Conservation (phyloP, 1,140 invertebrate species). For the Rhynchophorus ferrugineus region DNA sequence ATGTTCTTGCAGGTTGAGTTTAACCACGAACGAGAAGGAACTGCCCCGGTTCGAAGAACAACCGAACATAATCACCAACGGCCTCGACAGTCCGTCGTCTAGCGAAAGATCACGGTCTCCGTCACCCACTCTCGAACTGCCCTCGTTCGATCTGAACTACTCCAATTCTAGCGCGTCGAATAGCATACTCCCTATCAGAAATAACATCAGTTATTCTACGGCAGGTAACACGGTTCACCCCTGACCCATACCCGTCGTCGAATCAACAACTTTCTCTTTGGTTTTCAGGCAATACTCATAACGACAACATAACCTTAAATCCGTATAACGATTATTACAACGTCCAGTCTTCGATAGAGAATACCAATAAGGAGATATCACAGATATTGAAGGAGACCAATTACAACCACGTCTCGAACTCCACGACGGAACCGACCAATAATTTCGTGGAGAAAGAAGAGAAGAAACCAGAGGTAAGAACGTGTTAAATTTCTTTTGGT, state of each 20-base stretch:
- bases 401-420: constrained; percentile 22
- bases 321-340: constrained; percentile 25
- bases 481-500: constrained; percentile 4
- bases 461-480: constrained; percentile 1
- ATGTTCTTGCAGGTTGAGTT: too few relatives aligned
- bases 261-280: neutral
- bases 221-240: constrained; percentile 8
- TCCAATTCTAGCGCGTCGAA: constrained; percentile 14
- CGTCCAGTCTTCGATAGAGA: constrained; percentile 23
- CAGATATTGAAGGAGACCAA: constrained; percentile 39
- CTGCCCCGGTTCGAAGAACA: constrained; percentile 28
- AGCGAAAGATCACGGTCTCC: constrained; percentile 35
- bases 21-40: too few relatives aligned
- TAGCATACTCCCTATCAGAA: constrained; percentile 3
- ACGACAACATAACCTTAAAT: constrained; percentile 12
- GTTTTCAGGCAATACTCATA: constrained; percentile 1
- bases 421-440: constrained; percentile 5
- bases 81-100: constrained; percentile 26
- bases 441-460: constrained; percentile 11
- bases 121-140: constrained; percentile 33
- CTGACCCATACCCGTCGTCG: too few relatives aligned
- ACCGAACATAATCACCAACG: constrained; percentile 25
- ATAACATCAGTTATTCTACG: constrained; percentile 22
- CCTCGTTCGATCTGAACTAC: constrained; percentile 24
- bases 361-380: constrained; percentile 36